Evolutionary conservation across 2,797 vertebrate species (phyloP).

Genomic region (Mormyrus hasselquistii): DNA sequence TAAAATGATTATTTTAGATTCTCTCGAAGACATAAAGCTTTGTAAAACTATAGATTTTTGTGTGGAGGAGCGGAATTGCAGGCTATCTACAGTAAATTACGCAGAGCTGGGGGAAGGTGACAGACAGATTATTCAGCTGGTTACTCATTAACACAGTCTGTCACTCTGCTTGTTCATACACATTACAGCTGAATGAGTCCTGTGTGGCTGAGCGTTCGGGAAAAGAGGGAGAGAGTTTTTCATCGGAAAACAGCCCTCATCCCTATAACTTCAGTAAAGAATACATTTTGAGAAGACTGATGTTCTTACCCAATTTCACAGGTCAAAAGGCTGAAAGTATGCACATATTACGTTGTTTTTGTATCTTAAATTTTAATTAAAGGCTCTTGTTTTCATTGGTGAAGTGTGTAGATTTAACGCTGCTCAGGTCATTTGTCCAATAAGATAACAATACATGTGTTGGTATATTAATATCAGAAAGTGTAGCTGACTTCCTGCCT

Average conservation of each 20-base stretch:
- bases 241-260: neutral
- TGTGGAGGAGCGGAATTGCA: neutral
- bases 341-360: neutral
- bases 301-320: neutral
- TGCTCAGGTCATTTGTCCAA: neutral
- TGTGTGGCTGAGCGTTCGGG: neutral
- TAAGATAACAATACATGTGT: neutral
- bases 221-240: neutral
- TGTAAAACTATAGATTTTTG: neutral
- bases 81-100: neutral
- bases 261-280: neutral
- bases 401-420: neutral
- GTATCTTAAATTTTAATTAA: neutral
- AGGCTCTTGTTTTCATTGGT: neutral
- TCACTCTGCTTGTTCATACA: neutral
- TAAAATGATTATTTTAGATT: neutral
- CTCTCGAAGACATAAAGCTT: neutral
- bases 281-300: neutral
- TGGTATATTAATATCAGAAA: neutral
- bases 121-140: neutral
- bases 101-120: neutral
- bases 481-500: neutral
- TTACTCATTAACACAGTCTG: neutral
- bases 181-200: neutral
- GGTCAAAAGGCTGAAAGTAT: neutral